phyloP scores from a whole-genome alignment of 2,113 vertebrate genomes.

The Sterrhoptilus dennistouni region DNA sequence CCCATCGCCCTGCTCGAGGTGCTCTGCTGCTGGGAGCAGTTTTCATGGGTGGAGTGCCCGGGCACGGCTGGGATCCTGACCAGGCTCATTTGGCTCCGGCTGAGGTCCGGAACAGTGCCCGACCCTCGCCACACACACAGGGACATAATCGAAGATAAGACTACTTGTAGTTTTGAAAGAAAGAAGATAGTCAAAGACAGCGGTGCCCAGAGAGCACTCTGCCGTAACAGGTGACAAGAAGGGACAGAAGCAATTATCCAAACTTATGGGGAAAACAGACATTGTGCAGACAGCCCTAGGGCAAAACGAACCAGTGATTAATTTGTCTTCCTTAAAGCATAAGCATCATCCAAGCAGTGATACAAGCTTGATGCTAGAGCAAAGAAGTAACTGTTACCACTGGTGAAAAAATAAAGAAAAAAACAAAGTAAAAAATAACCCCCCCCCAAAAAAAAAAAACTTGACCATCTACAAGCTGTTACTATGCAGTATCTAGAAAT shows the following conservation, averaged over 20 bases:
- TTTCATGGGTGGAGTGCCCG: fast-evolving
- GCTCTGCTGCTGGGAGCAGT: fast-evolving
- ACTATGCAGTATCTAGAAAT: background rate
- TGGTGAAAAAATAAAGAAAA: background rate
- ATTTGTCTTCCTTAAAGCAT: background rate
- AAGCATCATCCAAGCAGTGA: background rate
- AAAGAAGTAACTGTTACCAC: background rate
- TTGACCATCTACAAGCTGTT: background rate
- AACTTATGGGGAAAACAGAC: fast-evolving
- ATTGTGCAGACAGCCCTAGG: too few species aligned
- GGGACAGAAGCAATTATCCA: background rate
- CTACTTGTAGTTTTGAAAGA: background rate
- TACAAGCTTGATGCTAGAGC: background rate
- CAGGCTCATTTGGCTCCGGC: fast-evolving
- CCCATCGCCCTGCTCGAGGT: fast-evolving
- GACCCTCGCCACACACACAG: too few species aligned
- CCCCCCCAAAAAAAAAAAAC: fast-evolving
- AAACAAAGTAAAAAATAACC: background rate
- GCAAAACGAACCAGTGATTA: background rate
- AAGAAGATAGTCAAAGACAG: background rate
- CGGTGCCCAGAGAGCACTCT: background rate
- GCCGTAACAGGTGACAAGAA: fast-evolving
- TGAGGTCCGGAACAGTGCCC: background rate
- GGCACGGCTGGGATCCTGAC: fast-evolving
- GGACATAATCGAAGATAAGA: background rate